These are phyloP conservation scores for Selenia dentaria DNA, from an alignment of 2,888 invertebrate species.

Conservation along the genomic window DNA sequence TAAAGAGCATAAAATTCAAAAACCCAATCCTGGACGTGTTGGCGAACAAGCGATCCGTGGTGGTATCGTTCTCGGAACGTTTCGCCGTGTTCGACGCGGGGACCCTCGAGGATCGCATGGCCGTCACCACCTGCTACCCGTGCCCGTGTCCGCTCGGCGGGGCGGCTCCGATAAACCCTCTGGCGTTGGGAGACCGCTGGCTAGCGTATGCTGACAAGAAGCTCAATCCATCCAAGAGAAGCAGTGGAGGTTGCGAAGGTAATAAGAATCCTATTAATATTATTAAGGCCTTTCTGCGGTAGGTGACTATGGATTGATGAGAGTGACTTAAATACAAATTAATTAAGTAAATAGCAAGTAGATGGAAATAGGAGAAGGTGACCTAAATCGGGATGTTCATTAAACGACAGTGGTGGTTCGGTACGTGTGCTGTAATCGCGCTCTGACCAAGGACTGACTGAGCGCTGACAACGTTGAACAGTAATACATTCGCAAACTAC, in stretches of 20 bases:
- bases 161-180: slow-evolving; percentile 86
- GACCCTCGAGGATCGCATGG: slow-evolving; percentile 93
- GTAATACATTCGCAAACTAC: too few relatives aligned
- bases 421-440: too few relatives aligned
- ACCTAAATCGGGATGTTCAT: too few relatives aligned
- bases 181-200: slow-evolving; percentile 94
- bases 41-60: slow-evolving; percentile 95
- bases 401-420: too few relatives aligned
- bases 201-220: slow-evolving; percentile 94
- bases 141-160: slow-evolving; percentile 90
- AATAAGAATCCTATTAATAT: too few relatives aligned
- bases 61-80: slow-evolving; percentile 94
- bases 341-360: too few relatives aligned
- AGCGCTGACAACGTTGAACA: too few relatives aligned
- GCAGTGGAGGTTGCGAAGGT: slow-evolving; percentile 93
- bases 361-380: too few relatives aligned
- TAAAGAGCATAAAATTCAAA: slow-evolving; percentile 96
- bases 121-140: slow-evolving; percentile 95
- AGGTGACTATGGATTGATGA: too few relatives aligned
- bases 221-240: slow-evolving; percentile 90
- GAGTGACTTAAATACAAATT: too few relatives aligned
- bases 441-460: too few relatives aligned
- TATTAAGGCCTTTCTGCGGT: too few relatives aligned
- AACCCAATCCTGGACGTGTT: slow-evolving; percentile 94
- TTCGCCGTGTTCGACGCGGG: slow-evolving; percentile 96